Base-by-base conservation (phyloP, 1,140 invertebrate genomes). In the Thalassaphorura encarpata region DNA sequence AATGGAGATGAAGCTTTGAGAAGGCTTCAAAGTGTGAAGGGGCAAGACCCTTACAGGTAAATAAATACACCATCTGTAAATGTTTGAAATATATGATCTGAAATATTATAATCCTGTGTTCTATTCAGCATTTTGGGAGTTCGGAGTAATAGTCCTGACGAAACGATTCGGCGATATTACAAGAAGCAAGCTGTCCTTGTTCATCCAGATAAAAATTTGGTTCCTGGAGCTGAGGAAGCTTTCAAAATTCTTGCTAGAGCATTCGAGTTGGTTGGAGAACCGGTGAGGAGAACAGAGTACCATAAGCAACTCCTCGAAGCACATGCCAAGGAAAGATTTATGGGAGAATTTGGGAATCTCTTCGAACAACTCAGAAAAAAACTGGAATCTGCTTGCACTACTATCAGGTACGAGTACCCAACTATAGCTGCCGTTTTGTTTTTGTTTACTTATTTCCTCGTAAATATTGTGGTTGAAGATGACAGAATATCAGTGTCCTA, bases 1-100 rank as follows among this genome's bases (percentile, higher is more conserved):
- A 93, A 87, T 47, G 89, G 89, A 28, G 90, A 94, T 67, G 91
- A 94, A 73, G 90, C 91, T 53, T 91, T 95, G 85, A 90, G 88
- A 71, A 77, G 89, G 68, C 76, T 95, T 54, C 72, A 94, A 3
- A 86, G 89, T 45, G 92, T 89, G 69, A 91, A 91, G 78, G 91
- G 89, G 64, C 92, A 94, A 75, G 90, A 95, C 76, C 89, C 90
- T 18, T 95, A 95, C 69, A 87, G 83, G 83, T 85, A 66, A 66
- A 52, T n/a, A 45, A 3, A 45, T 8, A 15, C 11, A 8, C 6
- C 6, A 15, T 8, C 6, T 51, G 46, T 21, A 26, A 13, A 48
- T 4, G 46, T 18, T 5, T 48, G 8, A 55, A 15, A 19, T 18
- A 26, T 6, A 56, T 39, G 27, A 2, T 41, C 18, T 50, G 33